Percentiles rank a stretch among this genome's conserved stretches.
Conservation (phyloP, 2,113 vertebrate species). For the Apodemus sylvaticus region DNA sequence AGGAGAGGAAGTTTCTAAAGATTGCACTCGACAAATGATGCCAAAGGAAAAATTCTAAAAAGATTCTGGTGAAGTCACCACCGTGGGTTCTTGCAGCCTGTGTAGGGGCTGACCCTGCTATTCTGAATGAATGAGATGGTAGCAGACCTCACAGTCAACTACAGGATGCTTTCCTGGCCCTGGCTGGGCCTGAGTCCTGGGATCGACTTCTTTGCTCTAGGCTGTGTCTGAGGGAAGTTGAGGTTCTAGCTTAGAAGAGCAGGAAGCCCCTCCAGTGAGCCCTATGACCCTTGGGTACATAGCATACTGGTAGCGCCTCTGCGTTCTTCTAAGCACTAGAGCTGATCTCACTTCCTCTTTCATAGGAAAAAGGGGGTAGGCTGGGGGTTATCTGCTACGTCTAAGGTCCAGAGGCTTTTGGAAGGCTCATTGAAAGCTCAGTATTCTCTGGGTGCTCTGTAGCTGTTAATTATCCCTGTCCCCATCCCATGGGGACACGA, state of each 20-base stretch:
- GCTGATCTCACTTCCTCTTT: conserved; percentile 71
- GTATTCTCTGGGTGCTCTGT: conserved; percentile 45
- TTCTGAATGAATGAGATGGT: not conserved
- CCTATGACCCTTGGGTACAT: not conserved
- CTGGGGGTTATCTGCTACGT: not conserved
- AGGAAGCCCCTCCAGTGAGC: not conserved
- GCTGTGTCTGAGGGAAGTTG: not conserved
- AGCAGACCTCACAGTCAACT: not conserved
- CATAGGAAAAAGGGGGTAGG: not conserved
- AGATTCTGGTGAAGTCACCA: conserved; percentile 59
- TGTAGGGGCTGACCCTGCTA: not conserved
- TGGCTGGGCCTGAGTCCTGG: not conserved
- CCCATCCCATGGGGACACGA: not conserved
- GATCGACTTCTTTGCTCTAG: not conserved
- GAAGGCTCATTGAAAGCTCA: not conserved
- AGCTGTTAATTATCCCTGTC: conserved; percentile 41
- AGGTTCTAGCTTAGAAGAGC: not conserved
- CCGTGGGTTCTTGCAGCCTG: conserved; percentile 29
- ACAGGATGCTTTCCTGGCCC: not conserved
- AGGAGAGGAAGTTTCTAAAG: conserved; percentile 65
- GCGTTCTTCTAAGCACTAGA: conserved; percentile 52
- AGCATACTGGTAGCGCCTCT: not conserved
- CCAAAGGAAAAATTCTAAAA: conserved; percentile 67
- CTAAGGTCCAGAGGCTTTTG: not conserved
- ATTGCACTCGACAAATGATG: conserved; percentile 21